Percentiles rank a stretch among this genome's conserved stretches.
phyloP scores from a whole-genome alignment of 2,113 vertebrate genomes.

The Propithecus coquereli region DNA sequence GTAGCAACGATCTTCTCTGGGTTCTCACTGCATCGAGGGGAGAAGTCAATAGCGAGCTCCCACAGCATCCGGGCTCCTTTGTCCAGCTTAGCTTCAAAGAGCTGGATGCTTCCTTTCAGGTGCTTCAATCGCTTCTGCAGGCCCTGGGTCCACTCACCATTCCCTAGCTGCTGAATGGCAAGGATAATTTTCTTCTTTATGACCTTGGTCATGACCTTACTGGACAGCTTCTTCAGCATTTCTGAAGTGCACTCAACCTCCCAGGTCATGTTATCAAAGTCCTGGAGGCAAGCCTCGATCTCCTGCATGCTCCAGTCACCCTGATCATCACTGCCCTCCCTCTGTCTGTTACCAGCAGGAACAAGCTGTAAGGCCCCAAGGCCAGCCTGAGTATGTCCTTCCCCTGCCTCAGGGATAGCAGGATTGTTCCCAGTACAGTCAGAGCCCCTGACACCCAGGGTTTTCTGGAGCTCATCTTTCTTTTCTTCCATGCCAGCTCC shows the following conservation, averaged over 20 bases:
- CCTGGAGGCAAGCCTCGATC: conserved; percentile 76
- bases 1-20: conserved; percentile 82
- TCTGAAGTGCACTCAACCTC: conserved; percentile 88
- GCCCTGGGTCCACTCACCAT: conserved; percentile 84
- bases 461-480: background rate
- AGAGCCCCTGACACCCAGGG: background rate
- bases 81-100: conserved; percentile 86
- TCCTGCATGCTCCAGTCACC: conserved; percentile 57
- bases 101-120: conserved; percentile 82
- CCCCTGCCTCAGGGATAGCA: background rate
- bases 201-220: conserved; percentile 80
- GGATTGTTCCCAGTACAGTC: background rate
- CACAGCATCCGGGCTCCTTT: conserved; percentile 87
- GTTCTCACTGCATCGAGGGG: conserved; percentile 86
- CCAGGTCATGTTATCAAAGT: conserved; percentile 89
- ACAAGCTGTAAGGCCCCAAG: background rate
- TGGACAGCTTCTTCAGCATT: conserved; percentile 81
- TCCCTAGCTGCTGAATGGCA: conserved; percentile 84
- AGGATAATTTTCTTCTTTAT: conserved; percentile 84
- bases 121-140: conserved; percentile 84
- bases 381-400: background rate
- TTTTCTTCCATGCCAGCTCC: background rate
- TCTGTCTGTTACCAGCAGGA: background rate
- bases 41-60: conserved; percentile 88
- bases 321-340: background rate